phyloP scores from a whole-genome alignment of 2,113 vertebrate genomes.

The Rhodinocichla rosea region DNA sequence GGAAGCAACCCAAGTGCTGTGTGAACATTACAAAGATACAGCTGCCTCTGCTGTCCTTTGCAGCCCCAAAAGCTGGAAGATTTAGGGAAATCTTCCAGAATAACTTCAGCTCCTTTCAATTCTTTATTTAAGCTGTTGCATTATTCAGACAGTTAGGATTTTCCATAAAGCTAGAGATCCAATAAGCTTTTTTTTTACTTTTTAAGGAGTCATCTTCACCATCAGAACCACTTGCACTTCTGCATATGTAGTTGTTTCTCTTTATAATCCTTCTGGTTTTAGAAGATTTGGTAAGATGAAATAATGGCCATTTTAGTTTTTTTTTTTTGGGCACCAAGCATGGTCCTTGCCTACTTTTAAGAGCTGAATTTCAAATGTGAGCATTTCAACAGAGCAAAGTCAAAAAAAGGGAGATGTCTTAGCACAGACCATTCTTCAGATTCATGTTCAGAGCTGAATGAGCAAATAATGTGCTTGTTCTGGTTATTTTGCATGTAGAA shows the following conservation, averaged over 20 bases:
- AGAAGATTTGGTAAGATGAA: not conserved
- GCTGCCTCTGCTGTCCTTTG: not conserved
- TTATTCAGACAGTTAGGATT: not conserved
- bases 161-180: not conserved
- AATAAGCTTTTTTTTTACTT: not conserved
- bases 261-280: not conserved
- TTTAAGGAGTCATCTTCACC: not conserved
- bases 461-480: not conserved
- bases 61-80: not conserved
- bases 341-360: not conserved
- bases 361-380: not conserved
- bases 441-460: not conserved
- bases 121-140: slow-evolving; percentile 1
- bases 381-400: not conserved
- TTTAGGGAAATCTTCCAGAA: not conserved
- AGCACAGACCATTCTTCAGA: not conserved
- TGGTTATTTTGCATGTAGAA: slow-evolving; percentile 9
- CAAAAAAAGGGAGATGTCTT: not conserved
- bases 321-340: accelerated
- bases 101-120: not conserved
- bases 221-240: not conserved
- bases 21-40: not conserved
- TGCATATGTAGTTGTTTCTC: not conserved
- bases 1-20: not conserved
- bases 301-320: not conserved